phyloP scores from a whole-genome alignment of 2,888 invertebrate genomes.

The Melikaiella ostensackeni region DNA sequence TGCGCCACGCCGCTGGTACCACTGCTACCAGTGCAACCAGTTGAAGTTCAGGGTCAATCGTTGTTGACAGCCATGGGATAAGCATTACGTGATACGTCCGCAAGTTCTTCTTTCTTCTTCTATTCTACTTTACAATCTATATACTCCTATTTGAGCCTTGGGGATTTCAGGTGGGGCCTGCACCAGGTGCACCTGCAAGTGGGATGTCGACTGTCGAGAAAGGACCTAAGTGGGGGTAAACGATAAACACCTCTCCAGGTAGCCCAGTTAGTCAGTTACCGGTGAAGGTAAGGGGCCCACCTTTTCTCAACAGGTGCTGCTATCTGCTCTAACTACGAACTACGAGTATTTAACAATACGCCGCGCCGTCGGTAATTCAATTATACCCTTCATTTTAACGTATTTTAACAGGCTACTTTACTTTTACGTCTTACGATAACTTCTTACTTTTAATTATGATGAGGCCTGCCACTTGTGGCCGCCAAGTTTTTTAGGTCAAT shows the following conservation, averaged over 20 bases:
- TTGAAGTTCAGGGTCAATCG: conserved; percentile 75
- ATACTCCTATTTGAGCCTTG: conserved; percentile 68
- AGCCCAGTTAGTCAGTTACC: not conserved
- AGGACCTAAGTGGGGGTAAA: conserved; percentile 46
- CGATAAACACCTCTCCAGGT: conserved; percentile 38
- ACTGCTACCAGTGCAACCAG: conserved; percentile 54
- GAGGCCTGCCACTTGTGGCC: no score
- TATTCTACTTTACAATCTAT: no score
- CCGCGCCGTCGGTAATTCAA: conserved; percentile 55
- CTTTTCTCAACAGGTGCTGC: conserved; percentile 66
- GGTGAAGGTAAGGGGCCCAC: conserved; percentile 50
- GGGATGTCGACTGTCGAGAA: conserved; percentile 41
- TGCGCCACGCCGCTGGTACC: conserved; percentile 45
- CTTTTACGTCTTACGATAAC: no score
- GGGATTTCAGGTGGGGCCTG: conserved; percentile 59
- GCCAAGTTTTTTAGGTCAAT: no score
- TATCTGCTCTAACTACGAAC: conserved; percentile 57
- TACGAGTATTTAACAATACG: conserved; percentile 46
- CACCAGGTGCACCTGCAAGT: conserved; percentile 53
- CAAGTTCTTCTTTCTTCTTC: conserved; percentile 69
- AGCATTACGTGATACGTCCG: conserved; percentile 67
- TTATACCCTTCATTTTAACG: not conserved
- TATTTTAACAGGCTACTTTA: not conserved
- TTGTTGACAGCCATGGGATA: conserved; percentile 51
- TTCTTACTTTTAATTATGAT: no score